phyloP scores from a whole-genome alignment of 2,113 vertebrate genomes.

The Toxostoma redivivum region DNA sequence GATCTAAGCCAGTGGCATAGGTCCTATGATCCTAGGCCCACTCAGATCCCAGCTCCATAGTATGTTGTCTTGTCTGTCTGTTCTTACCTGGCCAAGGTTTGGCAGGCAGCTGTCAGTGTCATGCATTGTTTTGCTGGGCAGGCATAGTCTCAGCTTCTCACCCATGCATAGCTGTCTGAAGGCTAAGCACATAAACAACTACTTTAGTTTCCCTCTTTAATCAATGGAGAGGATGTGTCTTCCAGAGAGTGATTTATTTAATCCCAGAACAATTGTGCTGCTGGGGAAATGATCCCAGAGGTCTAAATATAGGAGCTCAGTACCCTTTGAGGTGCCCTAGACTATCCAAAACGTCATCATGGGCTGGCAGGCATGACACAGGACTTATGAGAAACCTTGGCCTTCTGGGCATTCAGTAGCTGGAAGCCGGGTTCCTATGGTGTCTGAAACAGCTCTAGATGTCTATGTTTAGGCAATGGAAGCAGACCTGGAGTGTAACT shows the following conservation, averaged over 20 bases:
- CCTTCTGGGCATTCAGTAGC: background rate
- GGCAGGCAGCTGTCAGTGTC: background rate
- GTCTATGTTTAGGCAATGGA: background rate
- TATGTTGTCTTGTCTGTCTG: background rate
- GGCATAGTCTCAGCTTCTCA: background rate
- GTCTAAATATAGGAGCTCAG: constrained; percentile 35
- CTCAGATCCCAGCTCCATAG: background rate
- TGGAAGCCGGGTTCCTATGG: background rate
- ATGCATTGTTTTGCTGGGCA: background rate
- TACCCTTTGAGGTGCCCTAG: background rate
- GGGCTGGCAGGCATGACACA: background rate
- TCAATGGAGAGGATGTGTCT: background rate
- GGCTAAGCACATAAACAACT: background rate
- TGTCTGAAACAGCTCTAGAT: background rate
- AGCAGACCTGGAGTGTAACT: background rate
- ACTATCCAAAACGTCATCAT: background rate
- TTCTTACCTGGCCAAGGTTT: background rate
- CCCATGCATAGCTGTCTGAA: background rate
- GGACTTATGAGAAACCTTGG: background rate
- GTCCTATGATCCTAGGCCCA: background rate
- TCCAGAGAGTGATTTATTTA: constrained; percentile 11
- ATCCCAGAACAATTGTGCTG: constrained; percentile 9
- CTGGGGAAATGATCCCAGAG: background rate
- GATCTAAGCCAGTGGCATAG: background rate
- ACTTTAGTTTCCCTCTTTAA: background rate